Evolutionary conservation across 2,888 invertebrate species (phyloP).

Genomic region (Mythimna albipuncta): DNA sequence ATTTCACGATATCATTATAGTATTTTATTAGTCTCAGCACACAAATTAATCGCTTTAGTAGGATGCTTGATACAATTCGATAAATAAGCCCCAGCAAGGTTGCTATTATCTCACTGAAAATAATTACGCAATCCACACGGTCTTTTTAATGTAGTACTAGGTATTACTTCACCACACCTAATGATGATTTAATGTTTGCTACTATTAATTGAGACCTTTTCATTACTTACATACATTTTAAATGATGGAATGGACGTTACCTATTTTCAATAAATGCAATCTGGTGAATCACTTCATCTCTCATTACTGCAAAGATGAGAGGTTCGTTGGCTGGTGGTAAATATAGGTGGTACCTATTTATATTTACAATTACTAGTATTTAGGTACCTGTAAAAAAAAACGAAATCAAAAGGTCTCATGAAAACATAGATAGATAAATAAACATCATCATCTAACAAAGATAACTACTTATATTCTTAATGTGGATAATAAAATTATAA

Average conservation of each 20-base stretch:
- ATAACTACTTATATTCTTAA: not conserved
- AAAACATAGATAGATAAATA: no score
- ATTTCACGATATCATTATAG: conserved; percentile 77
- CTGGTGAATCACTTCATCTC: not conserved
- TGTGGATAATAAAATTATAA: conserved; percentile 7
- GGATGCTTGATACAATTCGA: conserved; percentile 65
- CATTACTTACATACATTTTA: no score
- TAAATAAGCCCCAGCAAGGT: conserved; percentile 71
- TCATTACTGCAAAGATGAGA: not conserved
- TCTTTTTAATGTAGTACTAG: not conserved
- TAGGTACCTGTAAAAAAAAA: not conserved
- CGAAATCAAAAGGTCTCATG: not conserved
- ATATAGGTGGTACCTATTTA: no score
- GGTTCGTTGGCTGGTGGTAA: no score
- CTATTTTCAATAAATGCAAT: no score
- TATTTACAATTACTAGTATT: not conserved
- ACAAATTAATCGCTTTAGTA: conserved; percentile 70
- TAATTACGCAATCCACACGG: conserved; percentile 51
- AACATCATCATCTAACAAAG: no score
- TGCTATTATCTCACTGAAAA: conserved; percentile 62
- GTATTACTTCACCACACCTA: conserved; percentile 3
- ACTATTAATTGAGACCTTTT: not conserved
- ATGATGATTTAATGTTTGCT: not conserved
- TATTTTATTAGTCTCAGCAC: conserved; percentile 69
- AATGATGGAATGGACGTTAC: no score